Base-by-base conservation (phyloP, 2,797 vertebrate species). In the Clarias laeviceps region DNA sequence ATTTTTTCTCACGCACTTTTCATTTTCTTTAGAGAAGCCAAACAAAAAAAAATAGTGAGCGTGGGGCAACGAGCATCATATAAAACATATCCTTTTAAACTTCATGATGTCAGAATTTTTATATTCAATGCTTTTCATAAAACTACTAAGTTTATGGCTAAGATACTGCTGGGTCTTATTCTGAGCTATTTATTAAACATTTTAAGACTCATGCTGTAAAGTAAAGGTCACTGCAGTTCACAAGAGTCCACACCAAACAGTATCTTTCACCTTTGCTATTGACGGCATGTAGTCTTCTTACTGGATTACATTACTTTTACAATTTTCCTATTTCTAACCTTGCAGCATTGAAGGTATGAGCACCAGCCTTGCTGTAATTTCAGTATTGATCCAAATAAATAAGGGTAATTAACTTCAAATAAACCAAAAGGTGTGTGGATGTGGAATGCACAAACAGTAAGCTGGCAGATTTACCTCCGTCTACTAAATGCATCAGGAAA, bases 81-180 rank as follows among this genome's bases (percentile, higher is more conserved):
- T 56, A 69, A 70, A 70, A 84, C 29, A 61, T 77, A 56, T 66
- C 32, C 5, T 37, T 76, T 78, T 85, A 37, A 79, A 45, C 6
- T 24, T 72, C 37, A 76, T 56, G 27, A 57, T 76, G 7, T 57
- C 17, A 32, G 54, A 56, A 57, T 11, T 32, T 56, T 76, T 57
- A 76, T 57, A 56, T 76, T 57, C 7, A 32, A 57, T 32, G 56
- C 12, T 62, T 50, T 24, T 29, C 9, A 73, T 27, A n/a, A 73
- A 50, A 72, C 20, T 27, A 40, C 22, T 40, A 11, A 9, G 32
- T 57, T 29, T 32, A 57, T 32, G 12, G n/a, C 8, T 76, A 32
- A 20, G 17, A 32, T 57, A 45, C 69, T 2, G 15, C 40, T 72
- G 54, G 18, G 32, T 76, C 73, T 56, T n/a, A 76, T 17, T 29